Percentiles rank a stretch among this genome's conserved stretches.
phyloP scores from a whole-genome alignment of 2,888 invertebrate species.

The Diaphora mendica region DNA sequence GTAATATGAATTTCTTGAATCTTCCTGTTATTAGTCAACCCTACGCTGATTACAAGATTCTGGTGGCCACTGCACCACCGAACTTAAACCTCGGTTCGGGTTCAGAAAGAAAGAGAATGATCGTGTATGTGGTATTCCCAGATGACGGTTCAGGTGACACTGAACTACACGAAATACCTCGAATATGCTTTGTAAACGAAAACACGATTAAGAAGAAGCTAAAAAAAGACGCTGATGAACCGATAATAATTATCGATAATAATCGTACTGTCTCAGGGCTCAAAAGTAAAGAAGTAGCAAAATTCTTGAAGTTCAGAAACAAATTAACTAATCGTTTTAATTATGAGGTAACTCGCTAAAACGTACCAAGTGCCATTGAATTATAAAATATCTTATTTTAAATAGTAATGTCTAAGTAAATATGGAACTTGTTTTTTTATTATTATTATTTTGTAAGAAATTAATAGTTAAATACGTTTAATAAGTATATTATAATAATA shows the following conservation, averaged over 20 bases:
- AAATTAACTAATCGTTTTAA: slow-evolving; percentile 58
- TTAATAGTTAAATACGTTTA: neutral
- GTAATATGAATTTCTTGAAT: slow-evolving; percentile 55
- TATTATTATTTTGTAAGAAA: neutral
- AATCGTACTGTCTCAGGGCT: slow-evolving; percentile 77
- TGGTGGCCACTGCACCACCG: slow-evolving; percentile 74
- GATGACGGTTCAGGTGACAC: slow-evolving; percentile 53
- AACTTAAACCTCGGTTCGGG: slow-evolving; percentile 56
- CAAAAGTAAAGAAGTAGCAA: slow-evolving; percentile 71
- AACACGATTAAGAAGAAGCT: slow-evolving; percentile 32
- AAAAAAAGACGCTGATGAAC: slow-evolving; percentile 51
- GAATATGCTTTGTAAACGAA: slow-evolving; percentile 72
- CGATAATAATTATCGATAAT: slow-evolving; percentile 69
- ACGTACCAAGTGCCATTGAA: neutral
- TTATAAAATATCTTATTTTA: neutral
- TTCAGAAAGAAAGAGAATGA: slow-evolving; percentile 54
- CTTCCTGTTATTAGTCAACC: slow-evolving; percentile 68
- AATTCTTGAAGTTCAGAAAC: slow-evolving; percentile 70
- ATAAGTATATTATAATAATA: too few species aligned
- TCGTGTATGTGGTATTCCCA: slow-evolving; percentile 73
- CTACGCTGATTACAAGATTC: slow-evolving; percentile 68
- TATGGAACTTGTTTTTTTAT: neutral
- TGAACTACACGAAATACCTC: slow-evolving; percentile 60
- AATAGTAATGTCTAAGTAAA: neutral
- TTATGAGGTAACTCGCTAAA: slow-evolving; percentile 24